A percentile compares a stretch with the other conserved stretches of the same genome.
These are phyloP conservation scores for Augiades crinisus DNA, from an alignment of 2,888 invertebrate species.

Conservation along the genomic window DNA sequence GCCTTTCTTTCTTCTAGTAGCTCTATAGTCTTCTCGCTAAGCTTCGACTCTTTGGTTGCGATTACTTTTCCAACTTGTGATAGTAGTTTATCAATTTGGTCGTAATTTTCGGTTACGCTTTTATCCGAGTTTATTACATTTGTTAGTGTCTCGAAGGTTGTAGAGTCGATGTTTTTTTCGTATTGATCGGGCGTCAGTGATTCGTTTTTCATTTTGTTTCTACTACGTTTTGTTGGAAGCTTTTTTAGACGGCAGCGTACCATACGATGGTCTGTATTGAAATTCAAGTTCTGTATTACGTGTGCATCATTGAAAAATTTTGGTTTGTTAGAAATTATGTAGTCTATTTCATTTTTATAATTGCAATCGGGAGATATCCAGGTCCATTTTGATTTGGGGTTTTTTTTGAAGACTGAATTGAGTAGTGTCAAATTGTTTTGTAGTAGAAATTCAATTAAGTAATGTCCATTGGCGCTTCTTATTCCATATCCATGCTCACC, in stretches of 20 bases:
- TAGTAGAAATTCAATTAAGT: not conserved
- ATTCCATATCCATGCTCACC: not conserved
- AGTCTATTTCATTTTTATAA: constrained; percentile 3
- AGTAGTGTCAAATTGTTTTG: not conserved
- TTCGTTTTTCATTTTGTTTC: not conserved
- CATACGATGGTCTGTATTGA: not conserved
- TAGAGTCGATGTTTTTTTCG: no score
- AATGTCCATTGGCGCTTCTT: not conserved
- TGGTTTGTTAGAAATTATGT: not conserved
- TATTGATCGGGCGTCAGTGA: no score
- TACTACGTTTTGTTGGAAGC: not conserved
- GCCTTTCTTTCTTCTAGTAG: constrained; percentile 26
- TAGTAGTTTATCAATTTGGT: no score
- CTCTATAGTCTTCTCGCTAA: constrained; percentile 4
- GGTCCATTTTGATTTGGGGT: not conserved
- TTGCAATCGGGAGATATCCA: constrained; percentile 4
- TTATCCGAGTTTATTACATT: no score
- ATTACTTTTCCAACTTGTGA: no score
- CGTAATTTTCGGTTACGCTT: no score
- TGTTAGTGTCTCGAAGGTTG: no score
- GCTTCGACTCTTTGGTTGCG: no score
- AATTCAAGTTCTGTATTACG: not conserved
- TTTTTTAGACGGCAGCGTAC: constrained; percentile 6
- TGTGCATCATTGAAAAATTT: not conserved
- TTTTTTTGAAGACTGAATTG: not conserved